Evolutionary conservation across 1,140 invertebrate genomes (phyloP), one percentile per base, ranked within the genome.

Genomic region (Aphelenchoides fujianensis): DNA sequence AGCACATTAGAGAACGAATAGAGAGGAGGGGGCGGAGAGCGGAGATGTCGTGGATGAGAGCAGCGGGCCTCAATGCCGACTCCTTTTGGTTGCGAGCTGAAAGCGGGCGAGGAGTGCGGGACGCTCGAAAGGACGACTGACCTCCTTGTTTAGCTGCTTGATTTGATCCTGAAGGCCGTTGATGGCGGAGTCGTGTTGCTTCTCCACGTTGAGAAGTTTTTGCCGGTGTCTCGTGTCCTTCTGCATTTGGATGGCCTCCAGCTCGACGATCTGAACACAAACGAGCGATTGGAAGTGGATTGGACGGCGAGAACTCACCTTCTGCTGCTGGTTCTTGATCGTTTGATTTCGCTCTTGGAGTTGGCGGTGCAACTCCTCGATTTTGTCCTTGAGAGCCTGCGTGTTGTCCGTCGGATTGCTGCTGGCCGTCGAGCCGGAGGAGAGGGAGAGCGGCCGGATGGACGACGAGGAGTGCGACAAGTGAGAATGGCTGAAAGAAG

Each of bases 361-460:
- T 9, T 28, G 37, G 0, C 70, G 7, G 23, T 30, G 68, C 52
- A 74, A 53, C 12, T 74, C 73, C 5, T 35, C 30, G 41, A 72
- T 77, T 53, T 77, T 36, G n/a, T 74, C 73, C 36, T 71, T 76
- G 9, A 77, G 63, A 27, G 77, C 48, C 72, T 74, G 73, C 34
- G 72, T 61, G 53, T 55, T 62, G 28, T 23, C 41, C 5, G 61
- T 54, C 7, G 67, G 74, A 31, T 48, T n/a, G 52, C 34, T 9
- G 37, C 41, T 23, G 31, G 36, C 41, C 31, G 16, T 0, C n/a
- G 23, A n/a, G 27, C 27, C 1, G 27, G 23, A 19, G 1, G 34
- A 28, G 69, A 72, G 19, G 41, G 12, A 32, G 16, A n/a, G 19
- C 2, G 69, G 68, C 27, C 70, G 66, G 16, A 34, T 79, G 30